Conservation (phyloP, 2,888 invertebrate genomes). For the Cheilosia impressa region DNA sequence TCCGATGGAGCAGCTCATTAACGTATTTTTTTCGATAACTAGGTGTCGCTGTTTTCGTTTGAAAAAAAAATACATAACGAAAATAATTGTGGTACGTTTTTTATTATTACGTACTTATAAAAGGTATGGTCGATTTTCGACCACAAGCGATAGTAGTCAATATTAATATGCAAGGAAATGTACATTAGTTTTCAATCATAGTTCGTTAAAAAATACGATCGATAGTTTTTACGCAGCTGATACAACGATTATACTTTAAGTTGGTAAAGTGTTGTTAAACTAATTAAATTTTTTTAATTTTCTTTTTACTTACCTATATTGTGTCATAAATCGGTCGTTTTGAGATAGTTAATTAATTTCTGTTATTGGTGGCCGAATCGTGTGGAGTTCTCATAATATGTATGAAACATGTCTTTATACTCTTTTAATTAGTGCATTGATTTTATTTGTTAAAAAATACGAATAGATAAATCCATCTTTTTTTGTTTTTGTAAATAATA, state of each 20-base stretch:
- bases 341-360: slow-evolving; percentile 7
- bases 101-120: no score
- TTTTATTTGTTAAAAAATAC: slow-evolving; percentile 20
- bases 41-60: no score
- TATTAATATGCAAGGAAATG: background rate
- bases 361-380: slow-evolving; percentile 1
- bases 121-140: no score
- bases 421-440: background rate
- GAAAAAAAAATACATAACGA: no score
- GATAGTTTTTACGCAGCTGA: slow-evolving; percentile 12
- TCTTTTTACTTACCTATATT: background rate
- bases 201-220: slow-evolving; percentile 12
- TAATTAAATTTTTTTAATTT: background rate
- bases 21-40: no score
- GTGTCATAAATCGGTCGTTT: slow-evolving; percentile 4
- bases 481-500: slow-evolving; percentile 7
- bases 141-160: no score
- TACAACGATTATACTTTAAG: slow-evolving; percentile 25
- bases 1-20: no score
- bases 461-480: slow-evolving; percentile 11
- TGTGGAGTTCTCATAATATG: background rate
- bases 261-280: background rate
- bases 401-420: background rate
- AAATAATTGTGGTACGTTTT: no score
- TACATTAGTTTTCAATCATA: background rate